Evolutionary conservation across 2,888 invertebrate species (phyloP).

Genomic region (Neoaliturus tenellus): DNA sequence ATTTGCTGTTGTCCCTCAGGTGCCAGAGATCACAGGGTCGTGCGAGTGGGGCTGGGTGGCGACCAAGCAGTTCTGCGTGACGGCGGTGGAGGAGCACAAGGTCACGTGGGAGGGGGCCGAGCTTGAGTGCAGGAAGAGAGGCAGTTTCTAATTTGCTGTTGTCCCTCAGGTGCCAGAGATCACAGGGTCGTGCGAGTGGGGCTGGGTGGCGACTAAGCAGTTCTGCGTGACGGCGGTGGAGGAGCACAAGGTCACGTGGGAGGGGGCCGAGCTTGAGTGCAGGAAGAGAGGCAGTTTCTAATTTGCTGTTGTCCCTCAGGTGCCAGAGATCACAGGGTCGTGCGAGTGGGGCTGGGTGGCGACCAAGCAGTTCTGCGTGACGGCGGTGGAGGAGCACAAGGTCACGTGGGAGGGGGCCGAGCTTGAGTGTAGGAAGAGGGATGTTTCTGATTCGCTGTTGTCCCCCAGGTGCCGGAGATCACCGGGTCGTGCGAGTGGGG

Average conservation of each 20-base stretch:
- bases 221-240: too few species aligned
- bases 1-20: too few species aligned
- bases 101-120: conserved; percentile 82
- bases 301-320: conserved; percentile 71
- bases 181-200: conserved; percentile 67
- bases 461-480: conserved; percentile 77
- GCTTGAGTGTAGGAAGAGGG: conserved; percentile 70
- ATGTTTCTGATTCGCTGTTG: conserved; percentile 65
- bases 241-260: too few species aligned
- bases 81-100: conserved; percentile 76
- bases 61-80: conserved; percentile 80
- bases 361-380: conserved; percentile 80
- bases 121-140: conserved; percentile 76
- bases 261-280: too few species aligned
- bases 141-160: conserved; percentile 70
- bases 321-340: conserved; percentile 78
- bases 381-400: conserved; percentile 76
- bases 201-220: too few species aligned
- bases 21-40: background rate
- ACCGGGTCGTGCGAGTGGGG: conserved; percentile 80
- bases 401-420: conserved; percentile 82
- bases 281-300: too few species aligned
- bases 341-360: conserved; percentile 82
- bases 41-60: conserved; percentile 82
- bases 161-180: too few species aligned